Evolutionary conservation across 2,888 invertebrate species (phyloP).

Genomic region (Nomada ferruginata): DNA sequence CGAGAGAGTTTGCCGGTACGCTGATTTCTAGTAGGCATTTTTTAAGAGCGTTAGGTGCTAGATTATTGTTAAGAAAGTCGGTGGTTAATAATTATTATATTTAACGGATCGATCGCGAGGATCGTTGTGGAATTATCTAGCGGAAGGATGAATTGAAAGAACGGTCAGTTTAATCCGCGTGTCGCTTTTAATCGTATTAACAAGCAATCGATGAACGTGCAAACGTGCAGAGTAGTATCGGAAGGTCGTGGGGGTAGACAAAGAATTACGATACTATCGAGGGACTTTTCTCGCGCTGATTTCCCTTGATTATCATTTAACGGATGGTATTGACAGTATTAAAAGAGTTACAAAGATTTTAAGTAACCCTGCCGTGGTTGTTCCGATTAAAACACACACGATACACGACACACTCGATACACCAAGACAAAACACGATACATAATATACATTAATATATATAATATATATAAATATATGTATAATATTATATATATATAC

Average conservation of each 20-base stretch:
- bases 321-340: conserved; percentile 70
- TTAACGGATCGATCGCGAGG: neutral
- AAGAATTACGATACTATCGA: conserved; percentile 4
- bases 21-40: neutral
- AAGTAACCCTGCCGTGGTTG: conserved; percentile 67
- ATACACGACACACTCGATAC: neutral
- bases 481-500: too few species aligned
- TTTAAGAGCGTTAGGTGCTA: neutral
- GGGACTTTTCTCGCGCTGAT: conserved; percentile 27
- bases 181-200: neutral
- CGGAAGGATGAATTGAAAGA: neutral
- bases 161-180: neutral
- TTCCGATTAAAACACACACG: conserved; percentile 46
- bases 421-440: neutral
- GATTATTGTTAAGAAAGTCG: conserved; percentile 6
- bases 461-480: too few species aligned
- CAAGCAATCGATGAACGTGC: conserved; percentile 6
- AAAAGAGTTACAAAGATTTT: conserved; percentile 73
- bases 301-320: conserved; percentile 51
- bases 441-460: neutral
- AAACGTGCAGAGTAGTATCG: neutral
- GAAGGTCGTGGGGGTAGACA: neutral
- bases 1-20: conserved; percentile 1
- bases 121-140: neutral
- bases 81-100: neutral